Evolutionary conservation across 2,113 vertebrate species (phyloP).

Genomic region (Lanius collurio): DNA sequence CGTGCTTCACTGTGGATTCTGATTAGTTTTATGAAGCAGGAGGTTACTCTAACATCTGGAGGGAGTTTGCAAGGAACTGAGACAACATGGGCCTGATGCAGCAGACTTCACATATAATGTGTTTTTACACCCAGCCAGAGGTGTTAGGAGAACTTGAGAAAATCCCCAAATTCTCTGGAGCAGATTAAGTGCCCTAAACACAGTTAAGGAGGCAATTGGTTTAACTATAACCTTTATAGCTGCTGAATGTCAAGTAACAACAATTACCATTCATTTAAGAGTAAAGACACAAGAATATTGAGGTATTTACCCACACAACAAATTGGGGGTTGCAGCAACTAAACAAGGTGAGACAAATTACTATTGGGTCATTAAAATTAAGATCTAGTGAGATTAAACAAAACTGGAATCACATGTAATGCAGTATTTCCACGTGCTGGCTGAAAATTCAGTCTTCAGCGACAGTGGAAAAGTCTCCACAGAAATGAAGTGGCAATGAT

Average conservation of each 20-base stretch:
- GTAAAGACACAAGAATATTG: not conserved
- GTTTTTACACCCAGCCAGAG: not conserved
- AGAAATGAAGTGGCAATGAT: not conserved
- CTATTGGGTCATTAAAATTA: not conserved
- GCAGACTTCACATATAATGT: not conserved
- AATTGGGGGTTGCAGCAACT: not conserved
- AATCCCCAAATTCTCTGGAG: not conserved
- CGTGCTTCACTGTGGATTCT: not conserved
- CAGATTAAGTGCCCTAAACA: slow-evolving; percentile 7
- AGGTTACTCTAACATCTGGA: slow-evolving; percentile 36
- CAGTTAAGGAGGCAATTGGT: not conserved
- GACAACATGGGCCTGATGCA: not conserved
- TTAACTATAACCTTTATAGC: not conserved
- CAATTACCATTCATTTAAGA: not conserved
- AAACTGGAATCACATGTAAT: not conserved
- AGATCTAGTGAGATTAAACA: not conserved
- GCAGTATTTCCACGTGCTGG: not conserved
- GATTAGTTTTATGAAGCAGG: slow-evolving; percentile 28
- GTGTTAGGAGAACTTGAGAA: slow-evolving; percentile 18
- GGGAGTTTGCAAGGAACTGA: not conserved
- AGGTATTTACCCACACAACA: not conserved
- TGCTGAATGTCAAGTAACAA: not conserved
- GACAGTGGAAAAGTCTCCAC: not conserved
- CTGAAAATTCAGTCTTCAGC: not conserved
- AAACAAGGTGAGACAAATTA: not conserved